Percentiles rank a stretch among this genome's conserved stretches.
Evolutionary conservation across 2,113 vertebrate species (phyloP).

Genomic region (Eidolon helvum): DNA sequence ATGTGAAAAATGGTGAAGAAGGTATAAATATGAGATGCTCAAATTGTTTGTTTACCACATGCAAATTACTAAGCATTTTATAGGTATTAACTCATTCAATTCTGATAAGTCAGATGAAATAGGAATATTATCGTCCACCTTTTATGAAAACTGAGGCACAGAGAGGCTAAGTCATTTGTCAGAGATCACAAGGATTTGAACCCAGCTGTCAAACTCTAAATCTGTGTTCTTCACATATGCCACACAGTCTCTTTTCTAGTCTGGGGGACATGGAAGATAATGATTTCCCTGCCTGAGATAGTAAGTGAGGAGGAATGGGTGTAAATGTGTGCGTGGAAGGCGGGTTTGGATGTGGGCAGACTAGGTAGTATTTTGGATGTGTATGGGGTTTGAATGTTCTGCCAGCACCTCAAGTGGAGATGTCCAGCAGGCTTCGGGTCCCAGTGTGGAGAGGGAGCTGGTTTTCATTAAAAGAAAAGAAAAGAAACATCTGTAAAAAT

Average conservation of each 20-base stretch:
- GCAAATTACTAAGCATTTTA: not conserved
- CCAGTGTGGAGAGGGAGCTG: not conserved
- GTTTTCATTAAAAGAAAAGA: conserved; percentile 56
- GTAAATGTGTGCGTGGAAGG: no score
- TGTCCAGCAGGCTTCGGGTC: not conserved
- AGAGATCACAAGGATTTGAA: not conserved
- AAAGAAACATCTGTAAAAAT: conserved; percentile 64
- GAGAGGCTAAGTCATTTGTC: not conserved
- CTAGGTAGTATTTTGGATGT: not conserved
- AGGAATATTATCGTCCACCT: not conserved
- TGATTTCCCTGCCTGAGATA: not conserved
- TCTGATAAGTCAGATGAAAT: not conserved
- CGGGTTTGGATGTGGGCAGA: not conserved
- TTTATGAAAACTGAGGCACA: not conserved
- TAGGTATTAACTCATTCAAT: not conserved
- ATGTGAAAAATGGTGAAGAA: no score
- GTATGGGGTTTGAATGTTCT: not conserved
- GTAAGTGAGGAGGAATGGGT: not conserved
- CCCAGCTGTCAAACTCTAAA: not conserved
- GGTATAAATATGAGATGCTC: not conserved
- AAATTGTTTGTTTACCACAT: not conserved
- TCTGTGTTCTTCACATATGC: not conserved
- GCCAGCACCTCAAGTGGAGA: not conserved
- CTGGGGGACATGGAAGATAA: not conserved
- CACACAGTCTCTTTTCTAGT: not conserved